These are phyloP conservation scores for Biston stratarius DNA, from an alignment of 2,888 invertebrate species.

Conservation along the genomic window DNA sequence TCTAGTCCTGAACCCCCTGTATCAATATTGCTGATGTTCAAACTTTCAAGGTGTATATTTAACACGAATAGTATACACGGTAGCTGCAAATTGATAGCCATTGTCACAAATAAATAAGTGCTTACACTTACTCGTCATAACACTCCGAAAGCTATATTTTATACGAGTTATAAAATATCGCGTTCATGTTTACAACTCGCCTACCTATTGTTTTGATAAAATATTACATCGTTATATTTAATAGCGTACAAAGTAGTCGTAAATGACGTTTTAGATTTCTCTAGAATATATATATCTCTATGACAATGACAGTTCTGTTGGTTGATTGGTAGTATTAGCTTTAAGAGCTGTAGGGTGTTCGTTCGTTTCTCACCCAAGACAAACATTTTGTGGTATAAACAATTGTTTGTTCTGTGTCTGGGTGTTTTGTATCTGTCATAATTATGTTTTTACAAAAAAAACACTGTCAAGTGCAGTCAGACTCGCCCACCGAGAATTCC, in stretches of 20 bases:
- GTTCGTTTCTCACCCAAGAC: no score
- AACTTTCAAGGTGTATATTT: no score
- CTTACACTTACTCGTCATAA: conserved; percentile 12
- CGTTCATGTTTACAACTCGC: conserved; percentile 24
- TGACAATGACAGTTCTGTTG: neutral
- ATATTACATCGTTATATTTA: conserved; percentile 17
- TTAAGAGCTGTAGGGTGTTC: no score
- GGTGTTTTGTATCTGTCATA: no score
- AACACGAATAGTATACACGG: neutral
- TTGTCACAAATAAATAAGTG: neutral
- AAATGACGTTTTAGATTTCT: conserved; percentile 3
- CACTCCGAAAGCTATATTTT: neutral
- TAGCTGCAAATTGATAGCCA: conserved; percentile 17
- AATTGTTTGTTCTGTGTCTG: no score
- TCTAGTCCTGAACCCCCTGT: no score
- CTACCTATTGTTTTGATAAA: conserved; percentile 22
- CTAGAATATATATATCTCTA: neutral
- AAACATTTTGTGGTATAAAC: no score
- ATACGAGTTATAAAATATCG: conserved; percentile 21
- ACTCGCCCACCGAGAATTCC: no score
- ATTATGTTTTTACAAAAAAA: no score
- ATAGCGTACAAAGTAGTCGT: conserved; percentile 4
- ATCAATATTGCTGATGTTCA: no score
- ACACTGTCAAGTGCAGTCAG: no score
- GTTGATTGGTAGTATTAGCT: no score